Evolutionary conservation across 2,888 invertebrate genomes (phyloP).

Genomic region (Chaitophorus viminalis): DNA sequence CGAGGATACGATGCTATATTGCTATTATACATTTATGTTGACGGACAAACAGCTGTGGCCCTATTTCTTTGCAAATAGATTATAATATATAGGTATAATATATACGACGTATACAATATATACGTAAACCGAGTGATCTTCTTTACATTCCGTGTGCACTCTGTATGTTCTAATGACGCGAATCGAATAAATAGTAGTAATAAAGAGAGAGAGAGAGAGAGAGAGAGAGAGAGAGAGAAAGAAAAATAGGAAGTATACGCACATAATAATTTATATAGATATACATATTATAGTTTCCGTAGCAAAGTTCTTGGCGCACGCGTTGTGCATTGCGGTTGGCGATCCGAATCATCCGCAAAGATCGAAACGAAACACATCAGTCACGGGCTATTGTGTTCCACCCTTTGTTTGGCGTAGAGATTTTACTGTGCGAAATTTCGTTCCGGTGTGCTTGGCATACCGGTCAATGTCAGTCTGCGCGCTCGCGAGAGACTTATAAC

Average conservation of each 20-base stretch:
- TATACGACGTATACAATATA: too few relatives aligned
- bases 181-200: not conserved
- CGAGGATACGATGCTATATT: too few relatives aligned
- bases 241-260: not conserved
- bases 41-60: not conserved
- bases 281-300: not conserved
- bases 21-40: too few relatives aligned
- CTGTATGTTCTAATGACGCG: not conserved
- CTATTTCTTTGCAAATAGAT: not conserved
- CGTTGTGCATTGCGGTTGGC: slow-evolving; percentile 11
- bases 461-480: slow-evolving; percentile 50
- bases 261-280: not conserved
- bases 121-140: not conserved
- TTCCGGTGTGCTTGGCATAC: slow-evolving; percentile 33
- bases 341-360: slow-evolving; percentile 36
- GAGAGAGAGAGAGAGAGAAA: not conserved
- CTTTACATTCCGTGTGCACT: not conserved
- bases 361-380: slow-evolving; percentile 50
- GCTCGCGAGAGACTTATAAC: not conserved
- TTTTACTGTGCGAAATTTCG: slow-evolving; percentile 39
- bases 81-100: too few relatives aligned
- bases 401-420: slow-evolving; percentile 46
- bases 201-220: not conserved
- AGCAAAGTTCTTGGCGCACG: slow-evolving; percentile 14
- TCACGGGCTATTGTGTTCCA: slow-evolving; percentile 51